Evolutionary conservation across 35 echinoderm and acorn worm species (phyloP).

Genomic region (Apostichopus californicus): DNA sequence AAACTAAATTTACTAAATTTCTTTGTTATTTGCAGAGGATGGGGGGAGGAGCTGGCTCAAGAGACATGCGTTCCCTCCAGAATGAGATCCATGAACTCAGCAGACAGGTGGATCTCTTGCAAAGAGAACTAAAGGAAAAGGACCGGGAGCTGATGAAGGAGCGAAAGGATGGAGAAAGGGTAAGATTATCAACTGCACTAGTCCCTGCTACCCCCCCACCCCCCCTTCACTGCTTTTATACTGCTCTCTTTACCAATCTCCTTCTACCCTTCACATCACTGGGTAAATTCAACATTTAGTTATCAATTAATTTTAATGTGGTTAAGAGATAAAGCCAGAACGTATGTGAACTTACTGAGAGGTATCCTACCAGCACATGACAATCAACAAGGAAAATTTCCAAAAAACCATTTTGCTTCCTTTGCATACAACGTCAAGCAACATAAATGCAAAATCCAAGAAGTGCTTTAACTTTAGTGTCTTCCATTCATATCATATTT

Average conservation of each 20-base stretch:
- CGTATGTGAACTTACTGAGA: too few relatives aligned
- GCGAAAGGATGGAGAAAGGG: slow-evolving; percentile 82
- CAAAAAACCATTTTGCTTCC: too few relatives aligned
- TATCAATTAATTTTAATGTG: too few relatives aligned
- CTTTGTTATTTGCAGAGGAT: slow-evolving; percentile 58
- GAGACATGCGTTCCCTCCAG: slow-evolving; percentile 84
- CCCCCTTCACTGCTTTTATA: not conserved
- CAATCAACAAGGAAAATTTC: too few relatives aligned
- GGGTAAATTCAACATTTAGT: too few relatives aligned
- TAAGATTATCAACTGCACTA: slow-evolving; percentile 31
- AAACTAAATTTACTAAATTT: too few relatives aligned
- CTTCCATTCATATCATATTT: too few relatives aligned
- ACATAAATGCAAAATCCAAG: too few relatives aligned
- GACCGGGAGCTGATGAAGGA: slow-evolving; percentile 89
- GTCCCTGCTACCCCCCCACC: not conserved
- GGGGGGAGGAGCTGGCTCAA: slow-evolving; percentile 68
- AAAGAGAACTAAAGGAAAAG: slow-evolving; percentile 91
- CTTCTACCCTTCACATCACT: not conserved
- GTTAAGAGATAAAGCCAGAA: too few relatives aligned
- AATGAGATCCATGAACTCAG: slow-evolving; percentile 87
- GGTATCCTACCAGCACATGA: too few relatives aligned
- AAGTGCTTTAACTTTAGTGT: too few relatives aligned
- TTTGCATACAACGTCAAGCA: too few relatives aligned
- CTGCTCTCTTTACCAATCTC: not conserved
- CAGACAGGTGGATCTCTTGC: slow-evolving; percentile 81